Evolutionary conservation across 2,888 invertebrate species (phyloP).

Genomic region (Poecilus cupreus): DNA sequence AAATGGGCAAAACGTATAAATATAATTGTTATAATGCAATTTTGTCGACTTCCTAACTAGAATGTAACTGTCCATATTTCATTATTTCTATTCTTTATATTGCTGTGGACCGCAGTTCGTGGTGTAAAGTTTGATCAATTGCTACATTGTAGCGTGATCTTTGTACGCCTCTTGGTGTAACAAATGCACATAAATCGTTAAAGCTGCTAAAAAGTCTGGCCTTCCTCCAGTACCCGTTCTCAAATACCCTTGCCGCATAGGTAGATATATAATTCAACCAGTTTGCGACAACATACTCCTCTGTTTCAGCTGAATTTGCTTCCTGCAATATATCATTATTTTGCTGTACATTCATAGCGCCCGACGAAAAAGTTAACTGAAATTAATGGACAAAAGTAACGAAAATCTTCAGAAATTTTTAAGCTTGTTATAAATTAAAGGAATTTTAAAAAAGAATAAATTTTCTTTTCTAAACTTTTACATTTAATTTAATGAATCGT

Average conservation of each 20-base stretch:
- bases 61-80: not conserved
- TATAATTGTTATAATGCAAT: not conserved
- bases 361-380: not conserved
- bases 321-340: conserved; percentile 28
- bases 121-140: conserved; percentile 6
- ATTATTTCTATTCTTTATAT: not conserved
- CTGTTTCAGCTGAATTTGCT: not conserved
- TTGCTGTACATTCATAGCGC: not conserved
- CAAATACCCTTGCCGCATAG: not conserved
- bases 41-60: not conserved
- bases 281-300: not conserved
- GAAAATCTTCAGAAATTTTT: not conserved
- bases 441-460: not conserved
- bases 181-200: conserved; percentile 23
- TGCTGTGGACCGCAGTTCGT: not conserved
- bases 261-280: conserved; percentile 28
- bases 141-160: not conserved
- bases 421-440: not conserved
- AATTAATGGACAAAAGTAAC: not conserved
- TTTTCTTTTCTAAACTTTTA: too few relatives aligned
- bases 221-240: not conserved
- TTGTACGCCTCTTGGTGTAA: conserved; percentile 8
- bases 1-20: not conserved
- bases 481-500: too few relatives aligned
- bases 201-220: conserved; percentile 15